Conservation (phyloP, 2,797 vertebrate genomes). For the Pampus argenteus region DNA sequence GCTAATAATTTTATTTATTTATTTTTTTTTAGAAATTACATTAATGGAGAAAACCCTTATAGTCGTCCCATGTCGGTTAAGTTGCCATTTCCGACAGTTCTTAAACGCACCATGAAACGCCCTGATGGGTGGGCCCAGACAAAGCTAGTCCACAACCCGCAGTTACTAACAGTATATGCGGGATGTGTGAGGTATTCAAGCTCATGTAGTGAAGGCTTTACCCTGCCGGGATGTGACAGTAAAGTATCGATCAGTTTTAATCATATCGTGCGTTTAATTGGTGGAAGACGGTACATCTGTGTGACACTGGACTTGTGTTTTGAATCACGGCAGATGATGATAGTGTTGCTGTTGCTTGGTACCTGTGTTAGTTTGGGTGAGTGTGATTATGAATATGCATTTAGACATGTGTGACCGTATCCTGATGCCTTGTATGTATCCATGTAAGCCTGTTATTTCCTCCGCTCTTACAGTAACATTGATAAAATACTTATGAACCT, state of each 20-base stretch:
- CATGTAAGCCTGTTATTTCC: too few relatives aligned
- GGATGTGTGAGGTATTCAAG: accelerated
- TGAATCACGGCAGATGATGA: neutral
- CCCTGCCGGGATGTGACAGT: too few relatives aligned
- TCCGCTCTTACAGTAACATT: too few relatives aligned
- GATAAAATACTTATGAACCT: too few relatives aligned
- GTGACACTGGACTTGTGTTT: neutral
- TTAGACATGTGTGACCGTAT: neutral
- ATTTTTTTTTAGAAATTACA: too few relatives aligned
- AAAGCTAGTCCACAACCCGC: accelerated
- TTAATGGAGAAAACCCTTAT: too few relatives aligned
- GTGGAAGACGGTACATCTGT: neutral
- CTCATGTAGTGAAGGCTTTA: neutral
- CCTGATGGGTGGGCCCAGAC: neutral
- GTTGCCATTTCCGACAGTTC: neutral
- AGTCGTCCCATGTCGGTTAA: neutral
- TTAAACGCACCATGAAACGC: constrained; percentile 15
- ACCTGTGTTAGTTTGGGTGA: constrained; percentile 15
- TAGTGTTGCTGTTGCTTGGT: constrained; percentile 19
- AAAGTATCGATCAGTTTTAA: neutral
- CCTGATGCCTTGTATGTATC: too few relatives aligned
- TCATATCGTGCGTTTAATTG: too few relatives aligned
- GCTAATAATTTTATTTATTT: too few relatives aligned
- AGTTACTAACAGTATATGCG: accelerated
- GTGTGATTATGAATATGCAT: neutral